Evolutionary conservation across 1,140 invertebrate species (phyloP).

Genomic region (Trachymyrmex cornetzi): DNA sequence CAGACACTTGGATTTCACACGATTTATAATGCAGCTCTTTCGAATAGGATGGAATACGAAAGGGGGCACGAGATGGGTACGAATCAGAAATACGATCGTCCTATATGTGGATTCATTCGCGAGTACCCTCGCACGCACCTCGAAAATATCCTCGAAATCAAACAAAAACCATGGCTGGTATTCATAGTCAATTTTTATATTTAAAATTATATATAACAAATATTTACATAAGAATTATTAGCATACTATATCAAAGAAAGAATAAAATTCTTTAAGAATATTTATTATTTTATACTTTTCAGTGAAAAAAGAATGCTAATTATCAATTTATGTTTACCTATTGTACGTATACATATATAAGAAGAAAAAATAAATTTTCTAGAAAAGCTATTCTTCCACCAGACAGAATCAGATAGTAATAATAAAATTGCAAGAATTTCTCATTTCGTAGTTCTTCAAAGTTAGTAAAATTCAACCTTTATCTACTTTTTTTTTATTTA

Average conservation of each 20-base stretch:
- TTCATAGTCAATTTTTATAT: too few species aligned
- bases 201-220: too few species aligned
- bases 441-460: neutral
- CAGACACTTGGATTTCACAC: conserved; percentile 77
- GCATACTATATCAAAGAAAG: neutral
- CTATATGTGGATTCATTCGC: conserved; percentile 3
- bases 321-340: neutral
- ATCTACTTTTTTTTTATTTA: neutral
- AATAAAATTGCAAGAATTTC: neutral
- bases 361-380: neutral
- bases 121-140: neutral
- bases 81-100: conserved; percentile 56
- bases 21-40: conserved; percentile 77
- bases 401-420: neutral
- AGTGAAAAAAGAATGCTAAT: neutral
- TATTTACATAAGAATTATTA: conserved; percentile 6
- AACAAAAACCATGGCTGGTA: neutral
- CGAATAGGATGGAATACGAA: conserved; percentile 71
- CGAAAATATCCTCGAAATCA: neutral
- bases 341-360: neutral
- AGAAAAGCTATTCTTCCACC: neutral
- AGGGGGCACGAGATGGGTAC: conserved; percentile 55
- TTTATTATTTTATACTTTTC: neutral
- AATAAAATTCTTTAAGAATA: neutral
- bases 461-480: neutral